Evolutionary conservation across 2,888 invertebrate species (phyloP).

Genomic region (Eupithecia tripunctaria): DNA sequence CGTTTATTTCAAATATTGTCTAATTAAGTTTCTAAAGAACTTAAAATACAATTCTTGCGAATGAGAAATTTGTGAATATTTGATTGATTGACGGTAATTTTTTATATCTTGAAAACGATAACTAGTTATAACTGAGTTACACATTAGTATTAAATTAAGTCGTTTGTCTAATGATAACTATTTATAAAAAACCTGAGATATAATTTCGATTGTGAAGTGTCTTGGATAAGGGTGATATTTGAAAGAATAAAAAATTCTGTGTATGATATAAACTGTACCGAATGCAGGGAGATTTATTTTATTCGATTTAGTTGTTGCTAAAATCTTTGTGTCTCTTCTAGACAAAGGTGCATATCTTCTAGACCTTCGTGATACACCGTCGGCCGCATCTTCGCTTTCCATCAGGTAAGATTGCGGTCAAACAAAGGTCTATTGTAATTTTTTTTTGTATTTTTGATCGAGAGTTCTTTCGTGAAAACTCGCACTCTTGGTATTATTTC

Average conservation of each 20-base stretch:
- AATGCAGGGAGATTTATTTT: not conserved
- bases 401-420: too few species aligned
- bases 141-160: not conserved
- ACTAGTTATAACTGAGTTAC: slow-evolving; percentile 17
- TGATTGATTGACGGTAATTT: slow-evolving; percentile 7
- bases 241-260: not conserved
- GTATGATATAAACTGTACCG: not conserved
- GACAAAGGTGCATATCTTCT: too few species aligned
- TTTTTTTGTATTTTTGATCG: too few species aligned
- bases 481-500: not conserved
- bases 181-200: not conserved
- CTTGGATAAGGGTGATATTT: not conserved
- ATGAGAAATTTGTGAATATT: not conserved
- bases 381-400: too few species aligned
- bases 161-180: slow-evolving; percentile 2
- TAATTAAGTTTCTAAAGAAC: not conserved
- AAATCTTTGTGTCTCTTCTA: not conserved
- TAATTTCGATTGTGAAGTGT: not conserved
- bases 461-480: too few species aligned
- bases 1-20: not conserved
- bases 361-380: too few species aligned
- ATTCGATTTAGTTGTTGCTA: not conserved
- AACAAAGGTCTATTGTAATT: too few species aligned
- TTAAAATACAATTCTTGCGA: not conserved
- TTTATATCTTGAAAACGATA: slow-evolving; percentile 30